Conservation (phyloP, 2,888 invertebrate species). For the Cheilosia vernalis region DNA sequence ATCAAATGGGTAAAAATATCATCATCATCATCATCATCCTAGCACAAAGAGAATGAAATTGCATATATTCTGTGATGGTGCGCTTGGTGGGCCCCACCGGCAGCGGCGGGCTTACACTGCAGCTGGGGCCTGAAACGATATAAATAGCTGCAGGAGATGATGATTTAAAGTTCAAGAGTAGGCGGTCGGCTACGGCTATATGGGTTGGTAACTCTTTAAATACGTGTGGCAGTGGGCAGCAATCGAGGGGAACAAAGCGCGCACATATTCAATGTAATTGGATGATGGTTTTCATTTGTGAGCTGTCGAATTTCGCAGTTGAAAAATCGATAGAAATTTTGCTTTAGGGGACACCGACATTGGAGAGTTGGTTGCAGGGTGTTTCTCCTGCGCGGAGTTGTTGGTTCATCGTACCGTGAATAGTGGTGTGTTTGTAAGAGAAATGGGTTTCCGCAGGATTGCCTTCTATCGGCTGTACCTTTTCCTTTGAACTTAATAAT, state of each 20-base stretch:
- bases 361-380: constrained; percentile 44
- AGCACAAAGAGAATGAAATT: constrained; percentile 54
- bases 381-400: background rate
- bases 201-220: constrained; percentile 35
- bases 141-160: constrained; percentile 70
- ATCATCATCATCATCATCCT: constrained; percentile 32
- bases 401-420: background rate
- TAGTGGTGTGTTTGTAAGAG: background rate
- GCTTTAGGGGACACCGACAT: constrained; percentile 43
- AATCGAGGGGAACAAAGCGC: constrained; percentile 25
- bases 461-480: too few relatives aligned
- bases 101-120: background rate
- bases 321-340: constrained; percentile 49
- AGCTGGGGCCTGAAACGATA: constrained; percentile 37
- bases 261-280: constrained; percentile 43
- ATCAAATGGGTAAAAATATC: constrained; percentile 57
- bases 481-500: too few relatives aligned
- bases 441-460: background rate
- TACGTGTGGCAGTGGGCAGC: constrained; percentile 7
- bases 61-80: constrained; percentile 53
- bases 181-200: constrained; percentile 57
- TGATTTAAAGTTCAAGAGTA: constrained; percentile 74
- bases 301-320: constrained; percentile 53
- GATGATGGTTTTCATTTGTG: constrained; percentile 37
- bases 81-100: constrained; percentile 2